Percentiles rank a stretch among this genome's conserved stretches.
Conservation (phyloP, 2,113 vertebrate genomes). For the Rhizomys pruinosus region DNA sequence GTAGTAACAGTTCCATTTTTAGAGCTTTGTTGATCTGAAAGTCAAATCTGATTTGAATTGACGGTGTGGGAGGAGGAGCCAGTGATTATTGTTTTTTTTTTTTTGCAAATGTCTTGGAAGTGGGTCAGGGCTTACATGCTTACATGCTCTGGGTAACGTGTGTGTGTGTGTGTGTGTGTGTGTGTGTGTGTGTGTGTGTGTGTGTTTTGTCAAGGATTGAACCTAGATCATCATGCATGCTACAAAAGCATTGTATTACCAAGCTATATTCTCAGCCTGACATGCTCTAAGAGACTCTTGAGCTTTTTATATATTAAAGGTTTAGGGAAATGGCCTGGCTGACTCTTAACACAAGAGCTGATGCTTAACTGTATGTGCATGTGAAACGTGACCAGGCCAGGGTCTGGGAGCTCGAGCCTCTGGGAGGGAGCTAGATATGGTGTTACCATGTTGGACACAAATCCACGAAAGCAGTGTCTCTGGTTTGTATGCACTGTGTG, state of each 20-base stretch:
- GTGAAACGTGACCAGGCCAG: not conserved
- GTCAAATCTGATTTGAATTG: not conserved
- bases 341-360: not conserved
- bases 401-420: not conserved
- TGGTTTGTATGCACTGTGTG: not conserved
- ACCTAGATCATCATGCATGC: not conserved
- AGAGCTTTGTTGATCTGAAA: not conserved
- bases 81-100: fast-evolving
- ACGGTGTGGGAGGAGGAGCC: not conserved
- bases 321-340: not conserved
- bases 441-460: not conserved
- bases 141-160: too few relatives aligned
- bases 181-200: not conserved
- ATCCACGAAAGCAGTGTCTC: not conserved
- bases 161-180: too few relatives aligned
- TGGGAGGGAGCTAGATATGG: not conserved
- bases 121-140: not conserved
- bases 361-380: not conserved
- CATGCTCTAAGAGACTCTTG: not conserved
- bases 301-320: not conserved
- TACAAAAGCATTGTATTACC: not conserved
- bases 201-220: not conserved
- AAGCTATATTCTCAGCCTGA: not conserved
- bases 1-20: not conserved
- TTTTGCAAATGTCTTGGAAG: too few relatives aligned